Conservation (phyloP, 2,113 vertebrate species). For the Cochlearius cochlearius region DNA sequence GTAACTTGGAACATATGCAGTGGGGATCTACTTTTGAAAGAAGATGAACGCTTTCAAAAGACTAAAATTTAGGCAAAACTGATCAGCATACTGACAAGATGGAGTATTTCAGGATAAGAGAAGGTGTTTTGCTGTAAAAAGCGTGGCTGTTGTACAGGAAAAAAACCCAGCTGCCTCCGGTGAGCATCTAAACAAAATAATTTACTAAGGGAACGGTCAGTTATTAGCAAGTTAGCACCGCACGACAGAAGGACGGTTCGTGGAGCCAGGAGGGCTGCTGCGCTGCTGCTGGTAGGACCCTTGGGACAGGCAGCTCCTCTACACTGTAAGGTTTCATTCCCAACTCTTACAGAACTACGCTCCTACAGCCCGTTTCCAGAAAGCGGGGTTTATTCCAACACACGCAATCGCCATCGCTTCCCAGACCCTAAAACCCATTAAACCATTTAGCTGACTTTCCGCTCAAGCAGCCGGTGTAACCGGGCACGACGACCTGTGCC, state of each 20-base stretch:
- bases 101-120: neutral
- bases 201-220: fast-evolving
- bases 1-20: neutral
- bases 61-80: neutral
- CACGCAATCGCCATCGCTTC: fast-evolving
- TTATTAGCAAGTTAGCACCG: neutral
- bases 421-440: neutral
- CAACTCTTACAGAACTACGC: neutral
- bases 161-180: neutral
- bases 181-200: neutral
- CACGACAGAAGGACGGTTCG: fast-evolving
- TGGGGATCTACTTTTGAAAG: neutral
- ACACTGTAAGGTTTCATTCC: fast-evolving
- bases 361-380: no score
- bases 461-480: neutral
- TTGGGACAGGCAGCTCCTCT: fast-evolving
- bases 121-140: neutral
- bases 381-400: neutral
- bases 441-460: neutral
- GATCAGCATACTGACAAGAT: neutral
- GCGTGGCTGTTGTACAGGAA: neutral
- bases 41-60: neutral
- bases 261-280: neutral
- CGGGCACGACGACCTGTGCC: neutral
- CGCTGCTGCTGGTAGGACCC: fast-evolving